Evolutionary conservation across 2,888 invertebrate species (phyloP), one percentile per base, ranked within the genome.

Genomic region (Eupithecia exiguata): DNA sequence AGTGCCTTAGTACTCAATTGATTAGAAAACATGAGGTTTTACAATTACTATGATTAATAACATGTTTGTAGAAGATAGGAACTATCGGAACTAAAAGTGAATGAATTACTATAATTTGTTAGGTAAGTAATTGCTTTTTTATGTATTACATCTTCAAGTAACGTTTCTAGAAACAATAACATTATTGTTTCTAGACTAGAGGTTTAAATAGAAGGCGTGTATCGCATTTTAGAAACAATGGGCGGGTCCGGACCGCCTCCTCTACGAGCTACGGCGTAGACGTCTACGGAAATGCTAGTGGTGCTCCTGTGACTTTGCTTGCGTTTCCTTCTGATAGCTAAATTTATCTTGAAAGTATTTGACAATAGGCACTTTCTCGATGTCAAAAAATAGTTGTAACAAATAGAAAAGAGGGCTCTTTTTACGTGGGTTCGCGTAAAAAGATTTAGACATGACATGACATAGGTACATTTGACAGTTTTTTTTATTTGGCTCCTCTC

Each of bases 201-300:
- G 21, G 58, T 14, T 6, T 12, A 12, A 40, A 40, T 76, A 82
- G 82, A 81, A 80, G 88, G 85, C 88, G 84, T 86, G 84, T 84
- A 74, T 71, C 75, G 75, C 74, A 78, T 66, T 71, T 71, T 78
- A 63, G 70, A 71, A 77, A 80, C 77, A 81, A 83, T 88, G 91
- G 91, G 91, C 91, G 90, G 84, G 78, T 77, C 85, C 62, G 73
- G 58, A 71, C 73, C 75, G 77, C 77, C 78, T 75, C 65, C 72
- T 79, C 85, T 86, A 86, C 86, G 86, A 77, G 80, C 88, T 88
- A 89, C 88, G 89, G 38, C 89, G 88, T 89, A 89, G 87, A 73
- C 61, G 72, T 73, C 75, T 76, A 76, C 75, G 73, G 66, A 69
- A 53, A 25, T 65, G 46, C 40, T 72, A 65, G 18, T 62, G 14